Percentiles rank a stretch among this genome's conserved stretches.
Evolutionary conservation across 2,113 vertebrate genomes (phyloP).

Genomic region (Brachyistius frenatus): DNA sequence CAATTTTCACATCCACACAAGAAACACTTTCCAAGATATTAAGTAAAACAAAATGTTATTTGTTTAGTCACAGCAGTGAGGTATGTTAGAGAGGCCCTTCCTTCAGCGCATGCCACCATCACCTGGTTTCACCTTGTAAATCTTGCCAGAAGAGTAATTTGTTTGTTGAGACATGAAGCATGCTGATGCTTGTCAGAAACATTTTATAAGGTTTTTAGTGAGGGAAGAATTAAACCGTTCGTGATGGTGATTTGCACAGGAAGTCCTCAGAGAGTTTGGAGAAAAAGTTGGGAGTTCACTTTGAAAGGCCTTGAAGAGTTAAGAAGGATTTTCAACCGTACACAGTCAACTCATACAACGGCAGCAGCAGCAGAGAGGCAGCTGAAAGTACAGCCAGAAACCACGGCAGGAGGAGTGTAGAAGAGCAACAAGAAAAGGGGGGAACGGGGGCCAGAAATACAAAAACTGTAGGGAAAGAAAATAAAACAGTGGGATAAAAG

Average conservation of each 20-base stretch:
- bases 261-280: constrained; percentile 72
- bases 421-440: constrained; percentile 55
- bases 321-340: constrained; percentile 56
- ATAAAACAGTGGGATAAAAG: constrained; percentile 27
- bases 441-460: constrained; percentile 61
- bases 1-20: constrained; percentile 45
- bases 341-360: constrained; percentile 68
- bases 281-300: constrained; percentile 55
- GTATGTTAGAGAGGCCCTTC: constrained; percentile 83
- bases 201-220: background rate
- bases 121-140: constrained; percentile 31
- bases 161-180: background rate
- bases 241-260: constrained; percentile 74
- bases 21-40: constrained; percentile 72
- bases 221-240: constrained; percentile 19
- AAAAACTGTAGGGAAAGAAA: constrained; percentile 40
- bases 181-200: constrained; percentile 18
- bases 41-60: constrained; percentile 78
- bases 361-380: constrained; percentile 56
- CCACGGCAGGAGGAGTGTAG: constrained; percentile 57
- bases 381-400: constrained; percentile 71
- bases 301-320: constrained; percentile 58
- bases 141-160: constrained; percentile 14
- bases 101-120: constrained; percentile 69
- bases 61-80: constrained; percentile 97